A percentile compares a stretch with the other conserved stretches of the same genome.
phyloP scores from a whole-genome alignment of 2,888 invertebrate genomes.

The Cheiracanthium punctorium region DNA sequence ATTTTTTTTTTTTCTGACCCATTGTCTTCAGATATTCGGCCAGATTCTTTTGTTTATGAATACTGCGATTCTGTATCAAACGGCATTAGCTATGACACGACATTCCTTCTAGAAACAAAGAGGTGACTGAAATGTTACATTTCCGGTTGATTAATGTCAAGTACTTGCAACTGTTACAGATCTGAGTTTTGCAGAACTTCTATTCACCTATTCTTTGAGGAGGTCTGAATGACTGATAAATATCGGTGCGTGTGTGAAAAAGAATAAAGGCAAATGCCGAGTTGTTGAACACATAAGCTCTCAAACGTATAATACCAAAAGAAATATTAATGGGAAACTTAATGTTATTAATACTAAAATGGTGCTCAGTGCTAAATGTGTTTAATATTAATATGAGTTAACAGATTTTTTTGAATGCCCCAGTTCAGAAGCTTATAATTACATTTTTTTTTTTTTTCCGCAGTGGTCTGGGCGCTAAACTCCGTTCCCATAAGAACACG shows the following conservation, averaged over 20 bases:
- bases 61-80: not conserved
- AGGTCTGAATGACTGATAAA: not conserved
- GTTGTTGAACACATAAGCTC: not conserved
- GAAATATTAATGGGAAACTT: too few relatives aligned
- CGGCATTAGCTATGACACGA: not conserved
- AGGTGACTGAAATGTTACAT: not conserved
- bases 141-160: not conserved
- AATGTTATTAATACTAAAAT: too few relatives aligned
- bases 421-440: too few relatives aligned
- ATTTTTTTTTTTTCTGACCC: constrained; percentile 19
- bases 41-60: not conserved
- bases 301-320: too few relatives aligned
- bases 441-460: too few relatives aligned
- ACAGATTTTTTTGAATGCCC: too few relatives aligned
- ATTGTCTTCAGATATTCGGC: constrained; percentile 31
- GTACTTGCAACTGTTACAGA: not conserved
- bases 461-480: too few relatives aligned
- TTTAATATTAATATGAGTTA: too few relatives aligned
- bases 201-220: not conserved
- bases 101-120: not conserved
- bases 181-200: not conserved
- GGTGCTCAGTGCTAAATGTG: too few relatives aligned
- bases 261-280: not conserved
- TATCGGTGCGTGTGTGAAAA: not conserved
- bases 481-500: too few relatives aligned